Base-by-base conservation (phyloP, 2,797 vertebrate species). In the Brachyrhaphis roseni region DNA sequence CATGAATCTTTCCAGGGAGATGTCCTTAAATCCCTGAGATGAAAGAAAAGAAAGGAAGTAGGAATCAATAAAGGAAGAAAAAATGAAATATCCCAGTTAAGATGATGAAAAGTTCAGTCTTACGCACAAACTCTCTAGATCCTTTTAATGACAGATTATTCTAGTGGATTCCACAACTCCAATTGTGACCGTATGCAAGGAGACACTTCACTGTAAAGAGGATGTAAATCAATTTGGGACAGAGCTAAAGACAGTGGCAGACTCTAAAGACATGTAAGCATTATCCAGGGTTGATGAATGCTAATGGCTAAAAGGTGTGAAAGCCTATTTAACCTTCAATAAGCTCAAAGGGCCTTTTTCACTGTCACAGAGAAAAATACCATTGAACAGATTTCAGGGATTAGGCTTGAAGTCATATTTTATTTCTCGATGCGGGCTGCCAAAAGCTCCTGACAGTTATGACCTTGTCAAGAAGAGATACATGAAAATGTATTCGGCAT, bases 1-100 rank as follows among this genome's bases (percentile, higher is more conserved):
- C 96, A 99, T 98, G 93, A 99, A 99, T 64, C 98, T 97, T 93
- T 99, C 98, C 85, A 99, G 95, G 87, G 98, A 98, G 93, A 99
- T 98, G 91, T 99, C 98, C 91, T 98, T 99, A 94, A 99, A 99
- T 72, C 98, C 98, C 98, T 99, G 90, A 46, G 11, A 36, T 57
- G n/a, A 15, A 10, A 62, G n/a, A 45, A 53, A 76, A 46, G 49
- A 45, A 68, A 41, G 71, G 39, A 47, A 36, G 77, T 18, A 77
- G 18, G 43, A 43, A 75, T 10, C 66, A 76, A 74, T 77, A 55
- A 72, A 41, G 12, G 8, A 72, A 66, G 57, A 75, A 41, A 55
- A 28, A 12, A 20, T 34, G 18, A 72, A 2, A 72, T 31, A 55
- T 41, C 13, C 13, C 51, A 75, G 23, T 49, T 18, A 47, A 45